Conservation (phyloP, 2,888 invertebrate genomes). For the Phytoseiulus persimilis region DNA sequence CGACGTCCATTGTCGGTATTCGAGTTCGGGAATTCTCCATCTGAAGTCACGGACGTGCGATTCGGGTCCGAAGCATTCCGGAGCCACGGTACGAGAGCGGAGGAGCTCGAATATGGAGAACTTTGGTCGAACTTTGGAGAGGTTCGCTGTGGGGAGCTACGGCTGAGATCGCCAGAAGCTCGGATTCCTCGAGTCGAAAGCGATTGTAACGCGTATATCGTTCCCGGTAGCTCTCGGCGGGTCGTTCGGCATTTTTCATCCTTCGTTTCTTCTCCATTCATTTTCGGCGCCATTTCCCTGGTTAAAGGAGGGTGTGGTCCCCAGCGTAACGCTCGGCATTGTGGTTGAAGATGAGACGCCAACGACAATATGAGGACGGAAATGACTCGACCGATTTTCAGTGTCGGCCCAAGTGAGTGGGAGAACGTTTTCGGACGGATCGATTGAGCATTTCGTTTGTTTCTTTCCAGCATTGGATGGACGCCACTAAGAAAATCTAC, state of each 20-base stretch:
- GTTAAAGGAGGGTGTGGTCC: not conserved
- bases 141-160: no score
- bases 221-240: not conserved
- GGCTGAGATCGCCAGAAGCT: no score
- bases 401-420: not conserved
- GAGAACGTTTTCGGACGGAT: not conserved
- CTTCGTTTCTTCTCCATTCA: not conserved
- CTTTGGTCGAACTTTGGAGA: no score
- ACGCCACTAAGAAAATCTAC: constrained; percentile 75
- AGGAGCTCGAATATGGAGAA: no score
- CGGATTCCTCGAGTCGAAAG: no score
- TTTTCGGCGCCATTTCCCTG: not conserved
- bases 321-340: constrained; percentile 9
- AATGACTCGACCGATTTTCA: not conserved
- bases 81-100: no score
- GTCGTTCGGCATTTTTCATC: not conserved
- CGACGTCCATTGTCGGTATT: no score
- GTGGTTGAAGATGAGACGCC: not conserved
- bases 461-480: constrained; percentile 77
- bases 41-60: no score
- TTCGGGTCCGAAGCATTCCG: no score
- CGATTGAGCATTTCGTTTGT: constrained; percentile 44
- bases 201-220: no score
- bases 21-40: no score
- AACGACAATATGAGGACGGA: not conserved